phyloP scores from a whole-genome alignment of 1,140 invertebrate species.

The Bombus polaris region DNA sequence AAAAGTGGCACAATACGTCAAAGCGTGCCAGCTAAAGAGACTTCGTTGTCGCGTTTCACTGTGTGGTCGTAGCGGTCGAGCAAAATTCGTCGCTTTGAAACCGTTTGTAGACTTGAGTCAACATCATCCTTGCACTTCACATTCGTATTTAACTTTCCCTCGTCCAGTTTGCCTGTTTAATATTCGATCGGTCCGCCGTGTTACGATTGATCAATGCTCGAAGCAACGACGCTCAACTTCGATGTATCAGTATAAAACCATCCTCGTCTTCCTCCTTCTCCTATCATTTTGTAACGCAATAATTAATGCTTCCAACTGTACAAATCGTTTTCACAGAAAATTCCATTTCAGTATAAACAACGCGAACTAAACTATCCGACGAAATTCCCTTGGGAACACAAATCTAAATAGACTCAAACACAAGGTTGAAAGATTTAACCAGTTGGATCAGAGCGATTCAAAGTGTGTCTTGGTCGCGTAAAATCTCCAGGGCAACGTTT shows the following conservation, averaged over 20 bases:
- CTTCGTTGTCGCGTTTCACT: neutral
- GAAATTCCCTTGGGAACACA: neutral
- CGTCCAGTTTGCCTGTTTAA: conserved; percentile 30
- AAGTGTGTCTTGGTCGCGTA: neutral
- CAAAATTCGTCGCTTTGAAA: conserved; percentile 28
- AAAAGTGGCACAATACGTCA: neutral
- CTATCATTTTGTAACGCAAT: too few relatives aligned
- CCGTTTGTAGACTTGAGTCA: neutral
- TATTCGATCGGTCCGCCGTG: conserved; percentile 28
- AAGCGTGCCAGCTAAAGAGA: neutral
- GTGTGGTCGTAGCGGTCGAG: too few relatives aligned
- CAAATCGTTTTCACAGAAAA: too few relatives aligned
- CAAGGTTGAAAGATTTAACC: neutral
- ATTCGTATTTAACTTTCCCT: conserved; percentile 34
- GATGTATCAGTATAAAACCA: neutral
- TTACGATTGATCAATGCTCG: neutral
- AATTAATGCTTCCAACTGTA: too few relatives aligned
- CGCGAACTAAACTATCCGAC: too few relatives aligned
- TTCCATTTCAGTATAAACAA: too few relatives aligned
- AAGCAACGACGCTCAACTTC: conserved; percentile 28
- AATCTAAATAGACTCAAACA: neutral
- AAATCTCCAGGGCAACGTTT: conserved; percentile 14
- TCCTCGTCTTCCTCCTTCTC: neutral
- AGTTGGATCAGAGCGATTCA: neutral
- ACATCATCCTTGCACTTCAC: conserved; percentile 16